These are phyloP conservation scores for Rhorus exstirpatorius DNA, from an alignment of 2,888 invertebrate genomes.

Conservation along the genomic window DNA sequence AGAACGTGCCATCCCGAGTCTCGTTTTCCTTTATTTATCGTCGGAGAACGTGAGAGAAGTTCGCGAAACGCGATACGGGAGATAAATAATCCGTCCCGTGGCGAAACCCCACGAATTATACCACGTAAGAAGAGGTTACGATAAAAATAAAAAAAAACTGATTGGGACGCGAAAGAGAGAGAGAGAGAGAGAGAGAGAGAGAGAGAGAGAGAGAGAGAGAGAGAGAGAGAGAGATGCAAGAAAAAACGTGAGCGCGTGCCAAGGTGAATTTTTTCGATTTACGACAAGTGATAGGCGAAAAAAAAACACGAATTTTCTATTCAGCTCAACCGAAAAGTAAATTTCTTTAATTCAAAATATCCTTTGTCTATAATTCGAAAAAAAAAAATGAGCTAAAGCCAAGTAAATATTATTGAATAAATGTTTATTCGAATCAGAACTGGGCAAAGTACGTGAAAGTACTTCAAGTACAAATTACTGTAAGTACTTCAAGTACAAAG, in stretches of 20 bases:
- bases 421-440: no score
- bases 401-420: no score
- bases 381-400: no score
- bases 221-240: neutral
- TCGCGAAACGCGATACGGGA: slow-evolving; percentile 60
- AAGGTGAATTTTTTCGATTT: slow-evolving; percentile 4
- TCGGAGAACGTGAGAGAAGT: slow-evolving; percentile 47
- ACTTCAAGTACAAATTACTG: no score
- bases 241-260: slow-evolving; percentile 39
- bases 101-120: slow-evolving; percentile 46
- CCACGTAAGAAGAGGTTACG: slow-evolving; percentile 2
- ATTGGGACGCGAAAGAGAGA: neutral
- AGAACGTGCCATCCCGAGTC: slow-evolving; percentile 26
- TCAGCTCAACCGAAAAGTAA: no score
- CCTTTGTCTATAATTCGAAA: no score
- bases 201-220: neutral
- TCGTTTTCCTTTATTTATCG: slow-evolving; percentile 65
- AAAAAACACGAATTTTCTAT: no score
- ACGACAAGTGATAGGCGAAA: no score
- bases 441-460: no score
- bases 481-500: no score
- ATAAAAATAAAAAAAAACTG: neutral
- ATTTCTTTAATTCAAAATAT: no score
- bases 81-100: slow-evolving; percentile 59
- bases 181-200: no score